These are phyloP conservation scores for Pampus argenteus DNA, from an alignment of 2,797 vertebrate species.

Conservation along the genomic window DNA sequence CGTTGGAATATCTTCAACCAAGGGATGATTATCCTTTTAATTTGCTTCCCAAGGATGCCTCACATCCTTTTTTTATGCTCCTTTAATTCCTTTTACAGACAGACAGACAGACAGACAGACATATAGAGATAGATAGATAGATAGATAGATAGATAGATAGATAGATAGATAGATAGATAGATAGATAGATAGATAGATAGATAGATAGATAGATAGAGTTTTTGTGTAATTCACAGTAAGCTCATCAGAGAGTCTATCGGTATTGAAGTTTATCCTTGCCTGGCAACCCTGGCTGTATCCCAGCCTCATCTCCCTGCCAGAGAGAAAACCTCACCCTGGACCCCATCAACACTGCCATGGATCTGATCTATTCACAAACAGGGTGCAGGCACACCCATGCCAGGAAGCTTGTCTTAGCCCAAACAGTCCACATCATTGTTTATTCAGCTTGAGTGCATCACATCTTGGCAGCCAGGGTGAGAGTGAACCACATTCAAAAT, in stretches of 20 bases:
- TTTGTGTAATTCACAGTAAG: constrained; percentile 45
- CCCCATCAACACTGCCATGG: constrained; percentile 52
- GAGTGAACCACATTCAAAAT: constrained; percentile 58
- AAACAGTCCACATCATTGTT: constrained; percentile 78
- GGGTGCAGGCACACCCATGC: constrained; percentile 71
- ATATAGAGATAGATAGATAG: constrained; percentile 1
- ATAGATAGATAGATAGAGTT: not conserved
- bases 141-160: constrained; percentile 7
- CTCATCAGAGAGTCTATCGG: constrained; percentile 52
- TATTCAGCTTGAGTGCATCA: constrained; percentile 82
- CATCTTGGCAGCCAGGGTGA: constrained; percentile 71
- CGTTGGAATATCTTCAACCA: constrained; percentile 45
- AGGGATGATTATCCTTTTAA: constrained; percentile 56
- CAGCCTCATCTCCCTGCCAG: constrained; percentile 56
- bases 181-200: not conserved
- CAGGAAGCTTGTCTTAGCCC: constrained; percentile 76
- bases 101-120: not conserved
- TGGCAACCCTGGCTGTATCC: constrained; percentile 64
- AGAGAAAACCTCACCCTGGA: constrained; percentile 41
- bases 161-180: constrained; percentile 22
- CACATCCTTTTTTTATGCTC: too few relatives aligned
- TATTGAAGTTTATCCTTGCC: constrained; percentile 50
- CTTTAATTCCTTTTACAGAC: too few relatives aligned
- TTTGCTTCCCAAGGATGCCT: constrained; percentile 66
- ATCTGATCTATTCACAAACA: constrained; percentile 73